These are phyloP conservation scores for Pelodytes ibericus DNA, from an alignment of 2,797 vertebrate genomes.

Conservation along the genomic window DNA sequence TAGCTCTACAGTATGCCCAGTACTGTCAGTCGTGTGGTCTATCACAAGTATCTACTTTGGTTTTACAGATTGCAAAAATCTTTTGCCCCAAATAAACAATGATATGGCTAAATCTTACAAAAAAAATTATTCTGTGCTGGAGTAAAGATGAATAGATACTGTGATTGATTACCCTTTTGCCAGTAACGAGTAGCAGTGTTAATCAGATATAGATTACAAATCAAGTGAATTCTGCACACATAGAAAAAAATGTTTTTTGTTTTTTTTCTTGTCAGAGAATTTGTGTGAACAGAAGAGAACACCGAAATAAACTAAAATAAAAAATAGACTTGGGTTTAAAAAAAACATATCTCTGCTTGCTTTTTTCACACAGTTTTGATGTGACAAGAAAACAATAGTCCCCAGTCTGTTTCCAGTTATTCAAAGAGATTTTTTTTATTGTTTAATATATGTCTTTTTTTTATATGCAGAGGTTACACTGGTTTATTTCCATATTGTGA, in stretches of 20 bases:
- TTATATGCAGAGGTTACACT: constrained; percentile 34
- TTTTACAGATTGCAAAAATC: constrained; percentile 31
- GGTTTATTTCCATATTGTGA: constrained; percentile 48
- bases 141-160: constrained; percentile 29
- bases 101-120: not conserved
- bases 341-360: constrained; percentile 60
- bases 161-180: constrained; percentile 34
- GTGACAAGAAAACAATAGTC: constrained; percentile 27
- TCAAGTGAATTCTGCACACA: constrained; percentile 58
- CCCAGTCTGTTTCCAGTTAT: constrained; percentile 25
- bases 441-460: constrained; percentile 10
- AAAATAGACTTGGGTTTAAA: constrained; percentile 73
- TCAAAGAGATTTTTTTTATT: constrained; percentile 34
- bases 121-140: constrained; percentile 17
- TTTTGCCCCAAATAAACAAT: not conserved
- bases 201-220: constrained; percentile 53
- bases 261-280: constrained; percentile 61
- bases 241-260: constrained; percentile 51
- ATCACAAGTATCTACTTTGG: constrained; percentile 25
- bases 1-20: constrained; percentile 19
- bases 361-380: constrained; percentile 30
- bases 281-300: constrained; percentile 66
- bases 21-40: constrained; percentile 16
- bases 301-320: constrained; percentile 68
- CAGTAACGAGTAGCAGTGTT: constrained; percentile 50